Evolutionary conservation across 2,797 vertebrate genomes (phyloP).

Genomic region (Aplochiton taeniatus): DNA sequence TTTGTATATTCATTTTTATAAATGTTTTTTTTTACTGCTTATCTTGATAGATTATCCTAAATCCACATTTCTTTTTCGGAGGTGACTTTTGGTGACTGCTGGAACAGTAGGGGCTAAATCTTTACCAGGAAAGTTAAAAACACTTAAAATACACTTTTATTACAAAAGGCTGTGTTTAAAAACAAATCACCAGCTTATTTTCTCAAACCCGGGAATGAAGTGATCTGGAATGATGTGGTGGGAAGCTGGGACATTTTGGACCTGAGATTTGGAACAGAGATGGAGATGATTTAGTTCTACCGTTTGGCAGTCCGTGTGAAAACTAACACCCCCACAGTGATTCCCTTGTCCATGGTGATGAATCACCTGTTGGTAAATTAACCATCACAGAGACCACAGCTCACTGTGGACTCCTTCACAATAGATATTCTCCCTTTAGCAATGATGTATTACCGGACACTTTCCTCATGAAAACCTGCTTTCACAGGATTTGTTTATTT

Average conservation of each 20-base stretch:
- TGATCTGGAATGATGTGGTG: constrained; percentile 30
- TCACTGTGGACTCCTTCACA: constrained; percentile 11
- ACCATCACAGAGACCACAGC: constrained; percentile 1
- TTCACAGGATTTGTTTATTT: too few species aligned
- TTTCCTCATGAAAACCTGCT: background rate
- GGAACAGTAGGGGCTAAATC: too few species aligned
- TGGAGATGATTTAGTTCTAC: background rate
- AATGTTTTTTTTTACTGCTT: too few species aligned
- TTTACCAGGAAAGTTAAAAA: too few species aligned
- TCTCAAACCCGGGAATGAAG: constrained; percentile 15
- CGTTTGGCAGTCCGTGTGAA: constrained; percentile 4
- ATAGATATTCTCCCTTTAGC: constrained; percentile 10
- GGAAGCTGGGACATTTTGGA: constrained; percentile 26
- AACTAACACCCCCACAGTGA: constrained; percentile 15
- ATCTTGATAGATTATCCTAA: too few species aligned
- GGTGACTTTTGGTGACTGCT: too few species aligned
- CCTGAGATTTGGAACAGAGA: constrained; percentile 20
- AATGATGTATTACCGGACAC: constrained; percentile 42
- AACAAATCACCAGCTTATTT: constrained; percentile 28
- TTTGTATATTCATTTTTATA: too few species aligned
- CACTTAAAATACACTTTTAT: too few species aligned
- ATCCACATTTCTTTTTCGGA: too few species aligned
- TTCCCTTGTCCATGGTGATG: constrained; percentile 16
- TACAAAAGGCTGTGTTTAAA: too few species aligned
- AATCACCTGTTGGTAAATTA: constrained; percentile 8